Evolutionary conservation across 2,888 invertebrate genomes (phyloP), one percentile per base, ranked within the genome.

Genomic region (Cerceris rybyensis): DNA sequence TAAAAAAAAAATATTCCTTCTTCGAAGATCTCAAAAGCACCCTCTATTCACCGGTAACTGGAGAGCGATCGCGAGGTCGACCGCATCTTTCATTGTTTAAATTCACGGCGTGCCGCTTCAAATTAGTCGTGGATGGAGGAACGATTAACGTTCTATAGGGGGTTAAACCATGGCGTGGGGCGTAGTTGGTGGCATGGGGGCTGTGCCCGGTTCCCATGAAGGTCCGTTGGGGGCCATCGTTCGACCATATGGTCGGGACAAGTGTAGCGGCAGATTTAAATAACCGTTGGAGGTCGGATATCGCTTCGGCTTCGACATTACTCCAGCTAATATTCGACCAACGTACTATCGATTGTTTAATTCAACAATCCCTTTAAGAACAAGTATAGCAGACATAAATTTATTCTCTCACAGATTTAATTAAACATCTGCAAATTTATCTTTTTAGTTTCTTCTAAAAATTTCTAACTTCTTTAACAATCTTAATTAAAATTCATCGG

Each of bases 191-290:
- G 86, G 85, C 73, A 71, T 64, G 78, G 79, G 87, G 83, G 84
- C 71, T 77, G 88, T 90, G 90, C 88, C 86, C 89, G 88, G 89
- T 92, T 92, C 92, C 92, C 92, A 92, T 92, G 92, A 92, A 91
- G 90, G 89, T 92, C 89, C 91, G 92, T 91, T 92, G 92, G 92
- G 92, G 91, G 92, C 87, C 87, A 87, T 88, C 88, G 85, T 65
- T 70, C 64, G 83, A 86, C 90, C 91, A 91, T 91, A 91, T 91
- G 90, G 89, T 83, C 74, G 70, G 75, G 87, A 91, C 92, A 92
- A 92, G 92, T 92, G 92, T 89, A 90, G 85, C 82, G 87, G 90
- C 87, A 92, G 92, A 92, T 92, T 92, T 92, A 92, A 92, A 92
- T 92, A 92, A 92, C 92, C 92, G 92, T 92, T 91, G 87, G 86